Evolutionary conservation across 2,113 vertebrate genomes (phyloP).

Genomic region (Istiophorus platypterus): DNA sequence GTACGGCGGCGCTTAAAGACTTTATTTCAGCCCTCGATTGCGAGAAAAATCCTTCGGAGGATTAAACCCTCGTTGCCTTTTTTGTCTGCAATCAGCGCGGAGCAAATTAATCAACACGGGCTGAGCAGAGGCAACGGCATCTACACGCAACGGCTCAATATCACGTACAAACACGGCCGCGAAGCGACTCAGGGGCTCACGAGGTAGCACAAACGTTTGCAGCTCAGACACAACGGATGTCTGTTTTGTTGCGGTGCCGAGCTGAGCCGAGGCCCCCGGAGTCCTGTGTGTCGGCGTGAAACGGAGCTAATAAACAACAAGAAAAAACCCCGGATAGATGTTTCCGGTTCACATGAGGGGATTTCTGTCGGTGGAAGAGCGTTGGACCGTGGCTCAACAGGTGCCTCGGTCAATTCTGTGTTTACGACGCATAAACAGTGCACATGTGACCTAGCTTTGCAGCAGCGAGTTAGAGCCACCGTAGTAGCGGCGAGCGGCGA

Average conservation of each 20-base stretch:
- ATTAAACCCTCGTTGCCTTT: slow-evolving; percentile 24
- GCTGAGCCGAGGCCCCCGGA: too few species aligned
- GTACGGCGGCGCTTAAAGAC: too few species aligned
- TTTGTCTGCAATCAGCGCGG: slow-evolving; percentile 28
- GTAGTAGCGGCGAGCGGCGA: neutral
- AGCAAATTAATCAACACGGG: slow-evolving; percentile 32
- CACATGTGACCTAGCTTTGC: neutral
- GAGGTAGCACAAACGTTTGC: slow-evolving; percentile 21
- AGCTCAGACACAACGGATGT: neutral
- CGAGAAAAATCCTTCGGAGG: neutral
- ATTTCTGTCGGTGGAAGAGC: slow-evolving; percentile 83
- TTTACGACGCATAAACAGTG: slow-evolving; percentile 3
- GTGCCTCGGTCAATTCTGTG: slow-evolving; percentile 83
- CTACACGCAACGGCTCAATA: slow-evolving; percentile 28
- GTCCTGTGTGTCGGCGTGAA: neutral
- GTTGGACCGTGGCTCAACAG: slow-evolving; percentile 87
- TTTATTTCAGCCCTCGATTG: too few species aligned
- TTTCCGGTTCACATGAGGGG: neutral
- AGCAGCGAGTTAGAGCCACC: neutral
- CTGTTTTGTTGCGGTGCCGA: too few species aligned
- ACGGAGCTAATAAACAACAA: too few species aligned
- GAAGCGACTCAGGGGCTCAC: slow-evolving; percentile 8
- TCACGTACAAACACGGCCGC: slow-evolving; percentile 32
- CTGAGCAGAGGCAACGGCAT: neutral
- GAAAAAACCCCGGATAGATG: neutral